Base-by-base conservation (phyloP, 2,888 invertebrate species). In the Doris montereyensis region DNA sequence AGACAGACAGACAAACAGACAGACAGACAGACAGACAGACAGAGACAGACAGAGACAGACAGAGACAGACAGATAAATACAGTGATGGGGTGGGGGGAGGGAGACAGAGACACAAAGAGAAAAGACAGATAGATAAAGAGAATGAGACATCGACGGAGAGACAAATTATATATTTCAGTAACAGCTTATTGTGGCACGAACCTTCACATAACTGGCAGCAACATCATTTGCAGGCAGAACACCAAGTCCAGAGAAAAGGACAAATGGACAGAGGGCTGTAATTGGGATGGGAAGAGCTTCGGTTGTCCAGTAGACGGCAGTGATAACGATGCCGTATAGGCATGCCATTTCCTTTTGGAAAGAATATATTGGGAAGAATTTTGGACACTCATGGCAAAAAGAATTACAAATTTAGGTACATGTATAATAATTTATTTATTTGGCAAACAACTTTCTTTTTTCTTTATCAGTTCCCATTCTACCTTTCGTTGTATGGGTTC, bases 241-340 rank as follows among this genome's bases (percentile, higher is more conserved):
- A 2, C 87, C 86, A 21, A 88, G 76, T 21, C 84, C n/a, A 2
- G 88, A 87, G 52, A 87, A 87, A 1, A 88, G 68, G 3, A 86
- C 81, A 8, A 87, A 77, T 4, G 89, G 89, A 13, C 87, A 78
- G n/a, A 89, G 81, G 5, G 87, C 83, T 0, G 89, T 88, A 8
- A 84, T 85, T 2, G 87, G 83, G n/a, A 87, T 68, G 0, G 89
- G 89, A 13, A 89, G 72, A 2, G 84, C 83, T 67, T 88, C 88
- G 21, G 85, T 84, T 3, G 86, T 82, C 88, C 88, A 89, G 78
- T 81, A 88, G 2, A 84, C 71, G 0, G 85, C 86, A 85, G 88
- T 88, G 10, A 88, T 58, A 4, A 84, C 24, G 3, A 85, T 41
- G 1, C 83, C 86, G 65, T 85, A 86, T 0, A 81, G 84, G 76